Base-by-base conservation (phyloP, 2,888 invertebrate species). In the Argynnis bischoffii region DNA sequence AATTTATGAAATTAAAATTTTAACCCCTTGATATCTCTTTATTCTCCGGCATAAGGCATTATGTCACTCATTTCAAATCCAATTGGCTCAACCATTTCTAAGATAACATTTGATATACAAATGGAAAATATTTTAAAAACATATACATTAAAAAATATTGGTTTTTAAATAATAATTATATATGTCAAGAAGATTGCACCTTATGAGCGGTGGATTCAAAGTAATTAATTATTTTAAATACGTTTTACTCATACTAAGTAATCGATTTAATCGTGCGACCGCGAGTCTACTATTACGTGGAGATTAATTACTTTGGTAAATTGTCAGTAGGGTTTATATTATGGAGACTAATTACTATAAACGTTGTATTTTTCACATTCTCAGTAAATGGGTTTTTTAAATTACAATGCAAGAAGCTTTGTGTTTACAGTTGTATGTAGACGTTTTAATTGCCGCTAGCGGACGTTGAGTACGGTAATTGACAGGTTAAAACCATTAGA, bases 401-500 rank as follows among this genome's bases (percentile, higher is more conserved):
- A 90, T 86, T 81, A 83, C 80, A 80, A 82, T 80, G 81, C 85
- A 80, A 85, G 83, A 85, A 83, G 84, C 85, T 89, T 85, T 84
- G 81, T 88, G 85, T 90, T 88, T 89, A 90, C 89, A 89, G 89
- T 88, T 90, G 89, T 89, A 85, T 86, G 89, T 86, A 85, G 74
- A 89, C 83, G 79, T 84, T 69, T 87, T 91, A 90, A 91, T 91
- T 90, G 86, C 87, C 74, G 79, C 77, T 80, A 83, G 81, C 85
- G 88, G 88, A 90, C 87, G 88, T 89, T 86, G 84, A 86, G 86
- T 83, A 84, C 87, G 81, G 86, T 90, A 90, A 90, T 89, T 90
- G 87, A 85, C 81, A 88, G 81, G 83, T 84, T 68, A 56, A 85
- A 87, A 83, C 85, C 83, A 81, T 80, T 77, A 88, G 86, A 90